These are phyloP conservation scores for Temnothorax longispinosus DNA, from an alignment of 1,140 invertebrate genomes.

Conservation along the genomic window DNA sequence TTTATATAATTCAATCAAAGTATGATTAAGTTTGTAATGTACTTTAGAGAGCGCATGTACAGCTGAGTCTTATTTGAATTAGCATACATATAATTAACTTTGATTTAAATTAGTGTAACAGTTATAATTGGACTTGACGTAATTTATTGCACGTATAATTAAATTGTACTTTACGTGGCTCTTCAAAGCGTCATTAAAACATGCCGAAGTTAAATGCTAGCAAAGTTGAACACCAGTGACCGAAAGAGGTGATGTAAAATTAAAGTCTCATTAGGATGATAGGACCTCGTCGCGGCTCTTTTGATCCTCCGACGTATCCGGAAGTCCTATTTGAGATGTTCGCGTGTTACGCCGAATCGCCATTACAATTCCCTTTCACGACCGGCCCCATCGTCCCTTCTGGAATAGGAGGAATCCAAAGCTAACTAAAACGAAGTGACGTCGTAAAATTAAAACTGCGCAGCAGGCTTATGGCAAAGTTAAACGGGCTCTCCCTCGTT, in stretches of 20 bases:
- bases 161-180: slow-evolving; percentile 5
- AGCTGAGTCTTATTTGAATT: not conserved
- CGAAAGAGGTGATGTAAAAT: slow-evolving; percentile 46
- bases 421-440: slow-evolving; percentile 35
- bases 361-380: slow-evolving; percentile 16
- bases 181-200: not conserved
- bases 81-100: not conserved
- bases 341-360: slow-evolving; percentile 16
- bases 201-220: slow-evolving; percentile 25
- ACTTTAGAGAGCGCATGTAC: not conserved
- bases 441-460: slow-evolving; percentile 50
- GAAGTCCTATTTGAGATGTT: slow-evolving; percentile 42
- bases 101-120: not conserved
- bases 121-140: slow-evolving; percentile 30
- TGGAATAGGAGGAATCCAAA: not conserved
- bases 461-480: slow-evolving; percentile 30
- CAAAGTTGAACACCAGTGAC: slow-evolving; percentile 24
- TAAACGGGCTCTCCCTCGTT: slow-evolving; percentile 2
- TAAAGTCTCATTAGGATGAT: slow-evolving; percentile 41
- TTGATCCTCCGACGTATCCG: slow-evolving; percentile 36
- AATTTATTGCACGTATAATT: slow-evolving; percentile 14
- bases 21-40: not conserved
- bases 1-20: not conserved
- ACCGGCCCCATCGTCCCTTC: not conserved
- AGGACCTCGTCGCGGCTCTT: slow-evolving; percentile 7